Percentiles rank a stretch among this genome's conserved stretches.
These are phyloP conservation scores for Neodiprion virginianus DNA, from an alignment of 1,140 invertebrate genomes.

Conservation along the genomic window DNA sequence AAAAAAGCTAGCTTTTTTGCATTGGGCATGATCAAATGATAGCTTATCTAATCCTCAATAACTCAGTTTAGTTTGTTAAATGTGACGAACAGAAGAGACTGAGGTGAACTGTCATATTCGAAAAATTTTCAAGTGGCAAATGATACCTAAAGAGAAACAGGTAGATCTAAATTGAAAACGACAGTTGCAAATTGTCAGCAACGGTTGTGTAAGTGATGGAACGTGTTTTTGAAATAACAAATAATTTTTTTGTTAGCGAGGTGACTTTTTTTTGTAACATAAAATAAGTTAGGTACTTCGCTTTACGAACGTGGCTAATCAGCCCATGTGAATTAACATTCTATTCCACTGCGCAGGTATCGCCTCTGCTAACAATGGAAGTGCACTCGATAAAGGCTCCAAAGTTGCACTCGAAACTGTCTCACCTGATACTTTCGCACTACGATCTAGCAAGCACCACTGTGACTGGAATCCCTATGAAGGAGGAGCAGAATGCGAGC, in stretches of 20 bases:
- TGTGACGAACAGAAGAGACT: no score
- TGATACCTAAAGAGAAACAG: no score
- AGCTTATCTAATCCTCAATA: no score
- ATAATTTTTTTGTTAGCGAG: background rate
- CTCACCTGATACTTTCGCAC: slow-evolving; percentile 80
- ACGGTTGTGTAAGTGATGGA: no score
- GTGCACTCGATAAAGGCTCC: slow-evolving; percentile 74
- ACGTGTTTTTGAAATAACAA: slow-evolving; percentile 4
- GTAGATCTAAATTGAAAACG: no score
- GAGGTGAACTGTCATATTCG: no score
- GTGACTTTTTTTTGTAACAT: background rate
- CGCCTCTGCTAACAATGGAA: slow-evolving; percentile 70
- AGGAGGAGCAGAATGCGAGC: slow-evolving; percentile 98
- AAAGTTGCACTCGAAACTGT: slow-evolving; percentile 68
- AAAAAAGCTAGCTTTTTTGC: no score
- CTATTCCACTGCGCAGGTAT: slow-evolving; percentile 60
- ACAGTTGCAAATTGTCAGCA: no score
- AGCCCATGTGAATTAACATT: slow-evolving; percentile 12
- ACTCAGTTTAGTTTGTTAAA: no score
- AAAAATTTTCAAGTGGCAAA: no score
- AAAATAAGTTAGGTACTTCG: background rate
- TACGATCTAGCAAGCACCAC: slow-evolving; percentile 95
- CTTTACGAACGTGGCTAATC: background rate
- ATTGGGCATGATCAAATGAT: no score
- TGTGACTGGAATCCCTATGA: slow-evolving; percentile 98